Evolutionary conservation across 2,797 vertebrate species (phyloP).

Genomic region (Kryptopterus vitreolus): DNA sequence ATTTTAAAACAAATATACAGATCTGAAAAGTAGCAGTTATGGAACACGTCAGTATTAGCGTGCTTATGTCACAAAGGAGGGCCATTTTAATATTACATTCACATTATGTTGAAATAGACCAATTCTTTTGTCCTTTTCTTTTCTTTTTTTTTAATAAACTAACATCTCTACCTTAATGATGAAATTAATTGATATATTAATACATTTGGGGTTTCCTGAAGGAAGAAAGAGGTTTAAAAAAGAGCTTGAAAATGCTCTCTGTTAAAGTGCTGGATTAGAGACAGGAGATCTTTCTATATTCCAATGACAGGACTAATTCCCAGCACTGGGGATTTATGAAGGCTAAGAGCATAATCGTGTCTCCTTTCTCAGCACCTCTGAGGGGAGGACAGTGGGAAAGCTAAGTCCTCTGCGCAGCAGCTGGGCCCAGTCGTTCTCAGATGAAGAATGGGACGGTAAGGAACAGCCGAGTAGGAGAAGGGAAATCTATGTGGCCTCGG

Average conservation of each 20-base stretch:
- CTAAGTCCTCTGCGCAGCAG: conserved; percentile 46
- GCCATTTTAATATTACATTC: neutral
- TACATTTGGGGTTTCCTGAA: neutral
- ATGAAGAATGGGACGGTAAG: conserved; percentile 32
- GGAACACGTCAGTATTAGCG: neutral
- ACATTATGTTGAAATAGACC: neutral
- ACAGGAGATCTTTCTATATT: conserved; percentile 54
- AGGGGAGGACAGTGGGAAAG: conserved; percentile 28
- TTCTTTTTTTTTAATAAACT: neutral
- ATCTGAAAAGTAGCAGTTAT: neutral
- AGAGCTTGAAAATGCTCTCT: conserved; percentile 20
- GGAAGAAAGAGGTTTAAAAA: conserved; percentile 5
- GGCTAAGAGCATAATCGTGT: conserved; percentile 55
- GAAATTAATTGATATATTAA: neutral
- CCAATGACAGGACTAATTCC: conserved; percentile 52
- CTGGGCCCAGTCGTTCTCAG: conserved; percentile 44
- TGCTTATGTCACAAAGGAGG: neutral
- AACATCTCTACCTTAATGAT: neutral
- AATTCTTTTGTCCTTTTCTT: neutral
- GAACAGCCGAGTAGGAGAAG: conserved; percentile 49
- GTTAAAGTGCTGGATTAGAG: conserved; percentile 41
- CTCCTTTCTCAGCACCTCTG: conserved; percentile 27
- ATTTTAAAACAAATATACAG: neutral
- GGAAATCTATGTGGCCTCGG: conserved; percentile 60
- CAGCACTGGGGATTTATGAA: conserved; percentile 52